phyloP scores from a whole-genome alignment of 1,140 invertebrate species.

The Holcopasites calliopsidis region DNA sequence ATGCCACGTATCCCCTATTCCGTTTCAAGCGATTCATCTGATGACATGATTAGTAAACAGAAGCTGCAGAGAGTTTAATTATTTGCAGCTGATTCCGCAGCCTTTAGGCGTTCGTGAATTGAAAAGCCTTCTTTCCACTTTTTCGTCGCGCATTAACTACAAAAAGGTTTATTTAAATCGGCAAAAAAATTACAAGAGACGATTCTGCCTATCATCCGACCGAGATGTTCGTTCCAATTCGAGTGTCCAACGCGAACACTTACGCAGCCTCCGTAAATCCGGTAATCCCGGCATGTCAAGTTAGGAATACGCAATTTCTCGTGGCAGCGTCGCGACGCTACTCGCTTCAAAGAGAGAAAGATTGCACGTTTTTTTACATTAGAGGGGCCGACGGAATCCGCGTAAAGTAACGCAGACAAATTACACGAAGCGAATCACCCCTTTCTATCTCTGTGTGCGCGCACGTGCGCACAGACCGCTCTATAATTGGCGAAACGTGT shows the following conservation, averaged over 20 bases:
- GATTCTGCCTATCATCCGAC: slow-evolving; percentile 9
- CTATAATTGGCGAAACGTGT: slow-evolving; percentile 25
- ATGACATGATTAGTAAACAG: neutral
- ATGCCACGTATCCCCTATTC: neutral
- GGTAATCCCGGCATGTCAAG: slow-evolving; percentile 59
- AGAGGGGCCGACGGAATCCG: slow-evolving; percentile 43
- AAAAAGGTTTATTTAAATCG: neutral
- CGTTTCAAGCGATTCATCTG: too few relatives aligned
- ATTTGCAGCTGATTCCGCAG: too few relatives aligned
- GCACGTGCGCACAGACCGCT: slow-evolving; percentile 26
- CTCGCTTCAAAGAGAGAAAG: slow-evolving; percentile 36
- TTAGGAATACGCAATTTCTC: slow-evolving; percentile 59
- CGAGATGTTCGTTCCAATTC: slow-evolving; percentile 33
- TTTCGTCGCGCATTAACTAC: neutral
- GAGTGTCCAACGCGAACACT: slow-evolving; percentile 31
- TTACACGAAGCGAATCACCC: slow-evolving; percentile 54
- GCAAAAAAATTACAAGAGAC: neutral
- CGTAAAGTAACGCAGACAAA: slow-evolving; percentile 67
- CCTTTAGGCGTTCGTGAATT: too few relatives aligned
- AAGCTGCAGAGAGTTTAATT: too few relatives aligned
- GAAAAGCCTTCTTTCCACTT: neutral
- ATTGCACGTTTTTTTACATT: slow-evolving; percentile 61
- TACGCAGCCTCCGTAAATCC: slow-evolving; percentile 56
- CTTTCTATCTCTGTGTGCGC: slow-evolving; percentile 7
- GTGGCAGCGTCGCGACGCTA: slow-evolving; percentile 15